Conservation (phyloP, 2,888 invertebrate species). For the Ormyrus labotus region DNA sequence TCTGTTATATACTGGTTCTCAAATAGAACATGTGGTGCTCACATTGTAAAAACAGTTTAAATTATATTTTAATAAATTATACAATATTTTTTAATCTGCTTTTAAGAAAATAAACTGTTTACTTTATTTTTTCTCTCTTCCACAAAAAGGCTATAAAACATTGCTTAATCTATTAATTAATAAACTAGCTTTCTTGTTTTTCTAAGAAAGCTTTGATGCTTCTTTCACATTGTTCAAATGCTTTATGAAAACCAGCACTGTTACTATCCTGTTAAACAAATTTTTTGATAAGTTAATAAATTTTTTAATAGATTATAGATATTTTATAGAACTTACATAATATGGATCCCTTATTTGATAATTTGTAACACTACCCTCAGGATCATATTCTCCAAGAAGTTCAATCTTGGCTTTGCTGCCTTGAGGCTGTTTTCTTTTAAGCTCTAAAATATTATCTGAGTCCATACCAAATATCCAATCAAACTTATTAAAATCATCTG, state of each 20-base stretch:
- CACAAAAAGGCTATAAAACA: too few relatives aligned
- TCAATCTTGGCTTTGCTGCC: conserved; percentile 84
- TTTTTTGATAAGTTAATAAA: conserved; percentile 25
- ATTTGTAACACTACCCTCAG: conserved; percentile 78
- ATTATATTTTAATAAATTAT: background rate
- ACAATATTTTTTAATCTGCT: background rate
- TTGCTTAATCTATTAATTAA: background rate
- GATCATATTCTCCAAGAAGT: conserved; percentile 91
- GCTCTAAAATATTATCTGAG: conserved; percentile 86
- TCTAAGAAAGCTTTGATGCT: conserved; percentile 83
- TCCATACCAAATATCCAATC: conserved; percentile 98
- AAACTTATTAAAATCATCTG: conserved; percentile 86
- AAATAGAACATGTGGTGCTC: conserved; percentile 14
- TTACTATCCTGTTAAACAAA: conserved; percentile 79
- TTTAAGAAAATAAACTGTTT: background rate
- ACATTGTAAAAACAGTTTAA: background rate
- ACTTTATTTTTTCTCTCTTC: too few relatives aligned
- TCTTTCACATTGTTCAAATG: conserved; percentile 84
- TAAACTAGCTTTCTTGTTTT: conserved; percentile 44
- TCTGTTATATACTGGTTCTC: background rate
- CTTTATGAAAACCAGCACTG: conserved; percentile 84
- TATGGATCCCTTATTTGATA: conserved; percentile 90
- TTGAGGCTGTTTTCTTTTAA: conserved; percentile 81
- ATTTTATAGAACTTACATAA: conserved; percentile 81
- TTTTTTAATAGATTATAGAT: too few relatives aligned